Conservation (phyloP, 2,888 invertebrate genomes). For the Chorisops tibialis region DNA sequence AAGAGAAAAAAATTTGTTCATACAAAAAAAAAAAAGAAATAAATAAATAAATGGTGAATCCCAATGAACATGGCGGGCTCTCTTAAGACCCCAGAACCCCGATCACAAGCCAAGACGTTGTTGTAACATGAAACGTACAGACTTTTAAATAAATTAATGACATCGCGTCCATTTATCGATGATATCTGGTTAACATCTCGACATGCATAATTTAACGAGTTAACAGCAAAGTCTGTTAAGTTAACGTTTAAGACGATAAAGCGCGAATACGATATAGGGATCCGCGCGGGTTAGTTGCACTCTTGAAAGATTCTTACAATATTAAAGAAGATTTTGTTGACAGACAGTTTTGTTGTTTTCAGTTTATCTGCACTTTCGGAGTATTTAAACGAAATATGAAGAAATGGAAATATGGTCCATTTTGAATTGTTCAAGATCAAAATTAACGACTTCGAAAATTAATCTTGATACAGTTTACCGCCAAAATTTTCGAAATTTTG, state of each 20-base stretch:
- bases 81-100: neutral
- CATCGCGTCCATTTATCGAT: constrained; percentile 26
- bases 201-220: constrained; percentile 30
- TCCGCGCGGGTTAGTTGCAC: no score
- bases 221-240: constrained; percentile 22
- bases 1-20: neutral
- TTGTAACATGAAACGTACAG: neutral
- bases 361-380: no score
- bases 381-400: no score
- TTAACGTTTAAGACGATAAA: neutral
- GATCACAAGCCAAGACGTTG: neutral
- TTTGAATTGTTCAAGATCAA: no score
- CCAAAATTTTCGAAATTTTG: no score
- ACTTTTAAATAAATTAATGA: constrained; percentile 30
- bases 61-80: neutral
- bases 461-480: no score
- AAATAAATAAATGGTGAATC: neutral
- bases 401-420: no score
- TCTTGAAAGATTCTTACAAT: no score
- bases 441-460: no score
- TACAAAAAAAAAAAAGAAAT: neutral
- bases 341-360: no score
- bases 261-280: neutral
- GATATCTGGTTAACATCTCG: constrained; percentile 31
- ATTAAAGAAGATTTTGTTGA: no score